Base-by-base conservation (phyloP, 2,888 invertebrate genomes). In the Cybosia mesomella region DNA sequence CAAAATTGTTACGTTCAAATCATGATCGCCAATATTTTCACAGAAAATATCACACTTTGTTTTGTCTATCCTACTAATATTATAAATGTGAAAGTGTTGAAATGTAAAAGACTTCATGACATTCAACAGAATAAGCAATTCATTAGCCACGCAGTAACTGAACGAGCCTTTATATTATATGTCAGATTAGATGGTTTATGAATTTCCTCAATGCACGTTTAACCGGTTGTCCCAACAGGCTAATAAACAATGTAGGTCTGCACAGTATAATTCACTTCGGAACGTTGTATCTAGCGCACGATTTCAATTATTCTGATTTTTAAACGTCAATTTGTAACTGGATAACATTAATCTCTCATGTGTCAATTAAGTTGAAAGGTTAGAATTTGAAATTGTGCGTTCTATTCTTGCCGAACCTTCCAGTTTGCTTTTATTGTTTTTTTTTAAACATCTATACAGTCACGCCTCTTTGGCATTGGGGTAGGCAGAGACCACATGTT, bases 211-310 rank as follows among this genome's bases (percentile, higher is more conserved):
- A n/a, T n/a, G 1, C 49, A n/a, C 58, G 58, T 32, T 32, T 11
- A 58, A 58, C 58, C 34, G 58, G 58, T 58, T 55, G 22, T 55
- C 9, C 58, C 28, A 28, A 28, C 32, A 32, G 24, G 32, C 58
- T 58, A n/a, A 34, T 58, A n/a, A n/a, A n/a, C n/a, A 32, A 58
- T 58, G 58, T 32, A n/a, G 49, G 49, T 49, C 49, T 49, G 49
- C n/a, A 9, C 49, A 49, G 49, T 49, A 49, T 49, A 49, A 49
- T 49, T 58, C 58, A 58, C 32, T 18, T 58, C 57, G 24, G 57
- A 58, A 24, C 32, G 34, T 32, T 58, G 57, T 32, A 24, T 22
- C 55, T 32, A 32, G 49, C 18, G 49, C 49, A 49, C 49, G 58
- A 15, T 18, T 28, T 58, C 58, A 32, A 58, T 32, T 58, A 32